Evolutionary conservation across 1,140 invertebrate genomes (phyloP).

Genomic region (Meloidogyne hapla): DNA sequence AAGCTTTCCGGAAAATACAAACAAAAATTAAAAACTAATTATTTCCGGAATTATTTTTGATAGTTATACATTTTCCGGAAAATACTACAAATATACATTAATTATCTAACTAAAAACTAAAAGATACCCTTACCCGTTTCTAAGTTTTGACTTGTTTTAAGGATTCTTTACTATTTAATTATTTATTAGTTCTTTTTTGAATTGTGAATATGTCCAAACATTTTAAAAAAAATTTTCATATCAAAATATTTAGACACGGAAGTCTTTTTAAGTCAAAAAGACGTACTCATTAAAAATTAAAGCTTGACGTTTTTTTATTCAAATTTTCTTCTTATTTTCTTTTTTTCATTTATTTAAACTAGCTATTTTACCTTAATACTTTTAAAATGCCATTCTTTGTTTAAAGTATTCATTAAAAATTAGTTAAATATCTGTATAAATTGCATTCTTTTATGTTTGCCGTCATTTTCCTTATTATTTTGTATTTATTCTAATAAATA

Average conservation of each 20-base stretch:
- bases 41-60: no score
- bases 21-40: no score
- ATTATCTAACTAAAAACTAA: no score
- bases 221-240: not conserved
- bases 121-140: no score
- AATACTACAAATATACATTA: no score
- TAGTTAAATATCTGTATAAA: no score
- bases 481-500: constrained; percentile 2
- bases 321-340: not conserved
- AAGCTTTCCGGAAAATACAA: no score
- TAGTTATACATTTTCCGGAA: no score
- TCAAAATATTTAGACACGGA: not conserved
- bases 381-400: not conserved
- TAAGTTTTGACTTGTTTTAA: no score
- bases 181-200: no score
- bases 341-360: not conserved
- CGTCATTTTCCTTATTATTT: not conserved
- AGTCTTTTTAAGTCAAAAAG: not conserved
- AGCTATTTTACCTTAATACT: not conserved
- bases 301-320: not conserved
- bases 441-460: not conserved
- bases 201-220: no score
- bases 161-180: no score
- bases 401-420: constrained; percentile 7
- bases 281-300: not conserved